Conservation (phyloP, 2,888 invertebrate genomes). For the Halictus ligatus region DNA sequence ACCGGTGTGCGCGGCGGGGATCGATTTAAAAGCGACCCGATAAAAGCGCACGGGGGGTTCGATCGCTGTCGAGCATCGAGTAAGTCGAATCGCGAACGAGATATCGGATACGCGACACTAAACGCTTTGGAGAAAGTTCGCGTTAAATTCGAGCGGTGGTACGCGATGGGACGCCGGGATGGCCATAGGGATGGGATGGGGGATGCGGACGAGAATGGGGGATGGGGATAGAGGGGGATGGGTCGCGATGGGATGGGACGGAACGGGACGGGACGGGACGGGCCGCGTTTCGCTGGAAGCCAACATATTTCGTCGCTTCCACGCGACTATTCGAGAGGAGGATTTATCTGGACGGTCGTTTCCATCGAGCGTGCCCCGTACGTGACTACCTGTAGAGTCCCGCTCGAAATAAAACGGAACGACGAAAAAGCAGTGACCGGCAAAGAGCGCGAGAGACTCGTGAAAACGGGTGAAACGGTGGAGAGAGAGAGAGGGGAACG, state of each 20-base stretch:
- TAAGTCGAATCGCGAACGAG: conserved; percentile 33
- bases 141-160: conserved; percentile 43
- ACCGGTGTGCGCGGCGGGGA: background rate
- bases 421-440: conserved; percentile 64
- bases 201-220: background rate
- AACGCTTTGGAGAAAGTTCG: conserved; percentile 53
- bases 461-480: conserved; percentile 48
- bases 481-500: conserved; percentile 25
- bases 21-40: conserved; percentile 17
- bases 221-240: conserved; percentile 10
- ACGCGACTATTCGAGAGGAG: conserved; percentile 57
- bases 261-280: conserved; percentile 8
- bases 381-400: conserved; percentile 71
- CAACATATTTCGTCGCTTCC: conserved; percentile 48
- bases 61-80: conserved; percentile 15
- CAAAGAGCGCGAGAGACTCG: conserved; percentile 59
- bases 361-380: conserved; percentile 52
- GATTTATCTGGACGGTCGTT: conserved; percentile 61
- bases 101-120: conserved; percentile 30
- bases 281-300: conserved; percentile 37
- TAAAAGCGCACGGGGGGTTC: background rate
- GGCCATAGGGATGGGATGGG: background rate
- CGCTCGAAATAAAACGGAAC: conserved; percentile 62
- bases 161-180: conserved; percentile 11
- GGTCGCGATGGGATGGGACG: background rate